Evolutionary conservation across 2,888 invertebrate species (phyloP).

Genomic region (Coenonympha glycerion): DNA sequence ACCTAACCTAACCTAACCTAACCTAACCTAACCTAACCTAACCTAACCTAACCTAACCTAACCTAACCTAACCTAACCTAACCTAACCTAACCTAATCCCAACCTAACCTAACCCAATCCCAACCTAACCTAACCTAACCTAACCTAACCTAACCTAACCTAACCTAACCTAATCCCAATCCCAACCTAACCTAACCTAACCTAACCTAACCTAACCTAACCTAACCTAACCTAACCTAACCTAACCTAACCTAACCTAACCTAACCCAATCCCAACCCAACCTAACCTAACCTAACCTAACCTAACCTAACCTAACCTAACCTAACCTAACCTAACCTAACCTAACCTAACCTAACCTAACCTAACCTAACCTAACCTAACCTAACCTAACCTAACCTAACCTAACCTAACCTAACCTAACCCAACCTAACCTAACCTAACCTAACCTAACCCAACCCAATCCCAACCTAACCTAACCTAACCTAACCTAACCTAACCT

Average conservation of each 20-base stretch:
- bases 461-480: no score
- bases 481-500: slow-evolving; percentile 27
- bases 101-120: no score
- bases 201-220: slow-evolving; percentile 24
- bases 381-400: slow-evolving; percentile 19
- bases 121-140: no score
- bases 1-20: slow-evolving; percentile 31
- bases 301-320: slow-evolving; percentile 24
- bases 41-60: slow-evolving; percentile 33
- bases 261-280: no score
- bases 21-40: slow-evolving; percentile 19
- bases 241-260: slow-evolving; percentile 24
- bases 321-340: slow-evolving; percentile 23
- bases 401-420: slow-evolving; percentile 21
- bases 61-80: slow-evolving; percentile 17
- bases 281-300: slow-evolving; percentile 26
- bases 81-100: slow-evolving; percentile 25
- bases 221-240: slow-evolving; percentile 22
- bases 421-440: slow-evolving; percentile 23
- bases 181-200: slow-evolving; percentile 19
- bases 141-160: no score
- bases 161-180: no score
- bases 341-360: slow-evolving; percentile 30
- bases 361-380: slow-evolving; percentile 30
- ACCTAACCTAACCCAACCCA: slow-evolving; percentile 24